Percentiles rank a stretch among this genome's conserved stretches.
Evolutionary conservation across 2,797 vertebrate genomes (phyloP).

Genomic region (Sphenodon punctatus): DNA sequence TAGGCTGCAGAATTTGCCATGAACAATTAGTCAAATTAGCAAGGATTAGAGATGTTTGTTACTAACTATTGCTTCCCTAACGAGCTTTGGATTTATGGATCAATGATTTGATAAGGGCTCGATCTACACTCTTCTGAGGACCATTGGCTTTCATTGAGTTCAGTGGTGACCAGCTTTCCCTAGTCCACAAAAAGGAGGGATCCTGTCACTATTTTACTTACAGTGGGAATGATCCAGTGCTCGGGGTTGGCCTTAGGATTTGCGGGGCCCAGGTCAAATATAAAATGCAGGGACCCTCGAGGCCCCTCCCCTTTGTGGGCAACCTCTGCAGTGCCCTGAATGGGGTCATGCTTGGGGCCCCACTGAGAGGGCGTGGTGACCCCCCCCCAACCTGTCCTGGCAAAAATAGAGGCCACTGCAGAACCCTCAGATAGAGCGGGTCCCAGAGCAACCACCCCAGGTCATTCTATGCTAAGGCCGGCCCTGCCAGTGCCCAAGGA

Average conservation of each 20-base stretch:
- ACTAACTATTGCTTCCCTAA: background rate
- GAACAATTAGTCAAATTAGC: background rate
- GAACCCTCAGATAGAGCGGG: too few relatives aligned
- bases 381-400: too few relatives aligned
- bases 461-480: too few relatives aligned
- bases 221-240: background rate
- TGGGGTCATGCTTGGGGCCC: too few relatives aligned
- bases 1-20: background rate
- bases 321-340: too few relatives aligned
- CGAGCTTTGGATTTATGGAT: background rate
- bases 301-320: too few relatives aligned
- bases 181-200: background rate
- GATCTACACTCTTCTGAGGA: background rate
- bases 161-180: background rate
- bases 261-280: too few relatives aligned
- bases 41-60: background rate
- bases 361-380: too few relatives aligned
- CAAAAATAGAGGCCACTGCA: too few relatives aligned
- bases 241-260: too few relatives aligned
- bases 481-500: background rate
- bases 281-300: too few relatives aligned
- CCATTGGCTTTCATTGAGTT: background rate
- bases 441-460: too few relatives aligned
- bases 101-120: background rate
- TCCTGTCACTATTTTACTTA: background rate